Evolutionary conservation across 2,113 vertebrate species (phyloP).

Genomic region (cat (Felis catus)): DNA sequence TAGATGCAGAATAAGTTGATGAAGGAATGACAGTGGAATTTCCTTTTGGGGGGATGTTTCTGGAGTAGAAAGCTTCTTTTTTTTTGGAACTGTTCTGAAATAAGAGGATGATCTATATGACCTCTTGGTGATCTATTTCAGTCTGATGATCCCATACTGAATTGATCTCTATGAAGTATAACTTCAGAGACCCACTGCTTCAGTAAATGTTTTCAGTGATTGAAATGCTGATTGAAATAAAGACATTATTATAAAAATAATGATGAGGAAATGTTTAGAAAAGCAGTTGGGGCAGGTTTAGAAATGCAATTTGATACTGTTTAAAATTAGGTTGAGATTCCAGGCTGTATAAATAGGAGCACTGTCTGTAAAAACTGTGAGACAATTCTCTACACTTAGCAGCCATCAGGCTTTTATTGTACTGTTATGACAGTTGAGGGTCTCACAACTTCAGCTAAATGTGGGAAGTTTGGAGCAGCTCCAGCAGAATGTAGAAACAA

Average conservation of each 20-base stretch:
- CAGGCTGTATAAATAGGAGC: not conserved
- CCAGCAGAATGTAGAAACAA: conserved; percentile 27
- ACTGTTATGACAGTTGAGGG: conserved; percentile 3
- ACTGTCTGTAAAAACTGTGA: not conserved
- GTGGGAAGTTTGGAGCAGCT: conserved; percentile 10
- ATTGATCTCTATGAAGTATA: not conserved
- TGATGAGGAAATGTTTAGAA: not conserved
- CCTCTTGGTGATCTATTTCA: not conserved
- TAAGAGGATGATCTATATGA: not conserved
- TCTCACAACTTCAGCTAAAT: not conserved
- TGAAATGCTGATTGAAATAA: not conserved
- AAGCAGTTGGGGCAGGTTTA: not conserved
- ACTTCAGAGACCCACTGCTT: not conserved
- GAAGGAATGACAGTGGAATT: not conserved
- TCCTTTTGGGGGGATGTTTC: not conserved
- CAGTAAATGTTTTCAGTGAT: not conserved
- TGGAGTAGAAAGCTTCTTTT: not conserved
- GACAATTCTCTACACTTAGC: conserved; percentile 22
- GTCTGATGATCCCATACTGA: not conserved
- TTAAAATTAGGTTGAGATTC: not conserved
- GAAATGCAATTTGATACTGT: not conserved
- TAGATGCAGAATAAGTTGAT: conserved; percentile 19
- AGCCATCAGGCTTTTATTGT: not conserved
- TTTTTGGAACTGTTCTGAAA: not conserved
- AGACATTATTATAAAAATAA: conserved; percentile 4